Evolutionary conservation across 2,888 invertebrate genomes (phyloP).

Genomic region (Cantharis flavilabris): DNA sequence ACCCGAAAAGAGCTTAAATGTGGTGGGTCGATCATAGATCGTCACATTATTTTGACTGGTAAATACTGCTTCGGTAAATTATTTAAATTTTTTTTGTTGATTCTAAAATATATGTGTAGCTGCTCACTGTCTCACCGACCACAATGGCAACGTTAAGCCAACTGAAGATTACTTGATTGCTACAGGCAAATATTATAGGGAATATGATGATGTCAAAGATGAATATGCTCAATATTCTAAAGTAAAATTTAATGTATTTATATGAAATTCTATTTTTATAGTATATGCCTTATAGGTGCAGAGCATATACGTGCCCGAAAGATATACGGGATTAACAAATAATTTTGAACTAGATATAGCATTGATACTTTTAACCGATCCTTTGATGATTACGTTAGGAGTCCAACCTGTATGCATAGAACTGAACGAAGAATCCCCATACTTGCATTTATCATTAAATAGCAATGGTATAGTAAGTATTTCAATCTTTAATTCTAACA

Average conservation of each 20-base stretch:
- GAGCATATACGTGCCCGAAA: slow-evolving; percentile 33
- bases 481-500: not conserved
- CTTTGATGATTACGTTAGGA: slow-evolving; percentile 41
- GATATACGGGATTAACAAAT: slow-evolving; percentile 37
- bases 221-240: not conserved
- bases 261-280: too few relatives aligned
- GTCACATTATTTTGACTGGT: not conserved
- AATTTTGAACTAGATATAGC: slow-evolving; percentile 45
- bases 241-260: not conserved
- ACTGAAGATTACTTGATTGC: not conserved
- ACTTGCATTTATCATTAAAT: slow-evolving; percentile 9
- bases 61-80: not conserved
- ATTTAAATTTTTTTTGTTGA: too few relatives aligned
- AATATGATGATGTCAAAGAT: not conserved
- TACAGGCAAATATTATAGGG: not conserved
- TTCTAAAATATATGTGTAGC: not conserved
- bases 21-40: not conserved
- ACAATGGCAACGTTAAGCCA: not conserved
- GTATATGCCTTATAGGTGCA: slow-evolving; percentile 28
- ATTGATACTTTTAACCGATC: slow-evolving; percentile 5
- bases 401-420: slow-evolving; percentile 50
- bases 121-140: not conserved
- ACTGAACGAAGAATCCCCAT: slow-evolving; percentile 28
- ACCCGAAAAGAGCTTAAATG: not conserved
- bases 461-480: slow-evolving; percentile 37